Percentiles rank a stretch among this genome's conserved stretches.
Evolutionary conservation across 2,888 invertebrate genomes (phyloP).

Genomic region (Odontomyia ornata): DNA sequence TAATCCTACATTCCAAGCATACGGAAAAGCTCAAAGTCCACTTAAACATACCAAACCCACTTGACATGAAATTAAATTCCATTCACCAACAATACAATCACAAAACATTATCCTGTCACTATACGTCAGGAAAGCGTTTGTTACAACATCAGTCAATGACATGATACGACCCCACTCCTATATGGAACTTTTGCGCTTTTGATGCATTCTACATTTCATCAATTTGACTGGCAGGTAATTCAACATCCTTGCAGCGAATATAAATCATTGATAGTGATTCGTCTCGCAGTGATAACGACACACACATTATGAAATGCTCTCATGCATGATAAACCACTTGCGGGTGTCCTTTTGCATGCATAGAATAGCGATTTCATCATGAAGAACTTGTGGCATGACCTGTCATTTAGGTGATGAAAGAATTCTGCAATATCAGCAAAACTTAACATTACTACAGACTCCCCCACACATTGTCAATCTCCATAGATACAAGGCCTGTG

Average conservation of each 20-base stretch:
- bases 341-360: neutral
- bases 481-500: no score
- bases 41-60: no score
- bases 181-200: no score
- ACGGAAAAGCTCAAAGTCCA: no score
- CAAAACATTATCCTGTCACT: no score
- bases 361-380: neutral
- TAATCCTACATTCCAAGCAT: no score
- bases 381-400: neutral
- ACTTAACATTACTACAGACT: neutral
- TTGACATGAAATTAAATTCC: no score
- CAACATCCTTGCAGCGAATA: neutral
- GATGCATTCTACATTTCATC: neutral
- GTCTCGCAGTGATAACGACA: neutral
- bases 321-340: neutral
- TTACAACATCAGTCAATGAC: no score
- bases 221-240: neutral
- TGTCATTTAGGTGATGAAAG: slow-evolving; percentile 28
- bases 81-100: no score
- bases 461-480: neutral
- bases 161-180: no score
- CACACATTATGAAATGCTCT: neutral
- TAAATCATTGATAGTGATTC: no score
- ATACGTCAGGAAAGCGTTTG: no score
- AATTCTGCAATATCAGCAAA: slow-evolving; percentile 17